Base-by-base conservation (phyloP, 2,888 invertebrate genomes). In the Stenurella melanura region DNA sequence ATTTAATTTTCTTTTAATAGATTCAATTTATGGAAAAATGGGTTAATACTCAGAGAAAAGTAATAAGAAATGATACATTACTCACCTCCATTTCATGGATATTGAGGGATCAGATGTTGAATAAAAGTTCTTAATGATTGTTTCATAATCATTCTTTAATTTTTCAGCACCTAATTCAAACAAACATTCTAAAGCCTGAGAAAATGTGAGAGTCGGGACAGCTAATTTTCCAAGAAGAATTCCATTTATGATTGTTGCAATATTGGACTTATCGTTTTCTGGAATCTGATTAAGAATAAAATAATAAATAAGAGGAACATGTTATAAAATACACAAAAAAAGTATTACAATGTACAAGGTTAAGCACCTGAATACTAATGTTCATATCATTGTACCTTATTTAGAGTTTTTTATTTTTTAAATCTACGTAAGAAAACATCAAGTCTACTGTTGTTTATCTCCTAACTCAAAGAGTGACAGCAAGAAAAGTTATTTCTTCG, bases 161-260 rank as follows among this genome's bases (percentile, higher is more conserved):
- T 85, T 84, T 69, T 83, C 82, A n/a, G 80, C 73, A 11, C 84
- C 85, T 21, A 85, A 57, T 77, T 85, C 85, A 30, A 82, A 82
- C n/a, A 85, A 77, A 60, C 84, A 79, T 60, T 85, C 83, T 17
- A 85, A 72, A 18, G 83, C 78, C 64, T 84, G 80, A 1, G 74
- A 9, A 57, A 79, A 73, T 42, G 78, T 80, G 17, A 85, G 70
- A 10, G 82, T 80, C 19, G 84, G 79, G 6, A 84, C 79, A 26
- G 80, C 78, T 26, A 83, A 54, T 73, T 81, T 83, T 17, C 83
- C 83, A 58, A 80, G 74, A 19, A 83, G 50, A 54, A 85, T 80
- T 30, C 82, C 83, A 67, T 80, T 83, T 21, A 84, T 75, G 67
- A 85, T 78, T 7, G 70, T 78, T 12, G 82, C 80, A 50, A 84